These are phyloP conservation scores for Phalacrocorax pelagicus DNA, from an alignment of 2,113 vertebrate genomes.

Conservation along the genomic window DNA sequence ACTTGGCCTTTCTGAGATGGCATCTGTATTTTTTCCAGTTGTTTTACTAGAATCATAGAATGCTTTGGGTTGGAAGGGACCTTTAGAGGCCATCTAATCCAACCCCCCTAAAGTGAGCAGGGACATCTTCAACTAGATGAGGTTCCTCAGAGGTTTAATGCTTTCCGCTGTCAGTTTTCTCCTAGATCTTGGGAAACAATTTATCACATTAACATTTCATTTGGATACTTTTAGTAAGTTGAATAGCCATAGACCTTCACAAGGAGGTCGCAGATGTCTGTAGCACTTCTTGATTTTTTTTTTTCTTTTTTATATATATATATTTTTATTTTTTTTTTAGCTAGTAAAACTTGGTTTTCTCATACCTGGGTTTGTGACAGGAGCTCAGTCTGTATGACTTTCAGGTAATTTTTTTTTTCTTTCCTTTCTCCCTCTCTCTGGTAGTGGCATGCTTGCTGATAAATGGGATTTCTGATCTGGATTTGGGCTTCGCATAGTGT, in stretches of 20 bases:
- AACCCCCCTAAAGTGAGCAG: too few relatives aligned
- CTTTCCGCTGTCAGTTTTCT: neutral
- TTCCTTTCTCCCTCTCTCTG: neutral
- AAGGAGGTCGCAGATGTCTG: neutral
- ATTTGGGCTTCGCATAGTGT: accelerated
- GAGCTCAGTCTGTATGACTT: neutral
- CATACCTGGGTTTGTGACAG: neutral
- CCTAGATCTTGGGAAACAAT: neutral
- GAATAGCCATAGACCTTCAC: neutral
- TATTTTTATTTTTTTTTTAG: neutral
- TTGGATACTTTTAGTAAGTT: neutral
- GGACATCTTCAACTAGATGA: too few relatives aligned
- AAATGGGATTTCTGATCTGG: neutral
- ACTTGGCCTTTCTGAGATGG: neutral
- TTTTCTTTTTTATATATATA: too few relatives aligned
- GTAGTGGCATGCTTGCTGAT: neutral
- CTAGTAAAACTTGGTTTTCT: neutral
- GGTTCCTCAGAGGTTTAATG: neutral
- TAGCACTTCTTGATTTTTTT: neutral
- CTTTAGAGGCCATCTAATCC: too few relatives aligned
- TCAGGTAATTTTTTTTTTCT: too few relatives aligned
- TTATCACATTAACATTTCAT: neutral
- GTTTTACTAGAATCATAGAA: neutral
- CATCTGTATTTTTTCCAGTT: neutral
- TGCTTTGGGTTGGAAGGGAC: too few relatives aligned